These are phyloP conservation scores for Terrapene triunguis DNA, from an alignment of 2,113 vertebrate species.

Conservation along the genomic window DNA sequence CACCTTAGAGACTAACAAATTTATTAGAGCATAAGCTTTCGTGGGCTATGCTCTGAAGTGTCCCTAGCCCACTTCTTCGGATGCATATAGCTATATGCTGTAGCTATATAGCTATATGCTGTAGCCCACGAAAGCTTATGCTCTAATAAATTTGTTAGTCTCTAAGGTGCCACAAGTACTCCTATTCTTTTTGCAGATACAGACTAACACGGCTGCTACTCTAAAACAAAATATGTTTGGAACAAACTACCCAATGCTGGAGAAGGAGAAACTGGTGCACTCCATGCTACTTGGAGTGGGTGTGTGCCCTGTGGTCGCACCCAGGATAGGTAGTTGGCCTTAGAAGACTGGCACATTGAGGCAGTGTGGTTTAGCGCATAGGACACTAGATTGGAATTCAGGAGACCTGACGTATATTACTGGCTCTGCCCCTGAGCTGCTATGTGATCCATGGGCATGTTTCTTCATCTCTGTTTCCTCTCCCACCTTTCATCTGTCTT, in stretches of 20 bases:
- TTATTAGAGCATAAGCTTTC: no score
- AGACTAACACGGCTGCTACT: no score
- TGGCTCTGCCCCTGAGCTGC: background rate
- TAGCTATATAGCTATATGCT: no score
- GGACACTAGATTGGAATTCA: rapidly evolving
- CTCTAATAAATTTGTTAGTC: no score
- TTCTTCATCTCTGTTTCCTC: background rate
- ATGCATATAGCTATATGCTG: no score
- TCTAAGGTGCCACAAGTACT: no score
- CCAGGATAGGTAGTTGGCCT: no score
- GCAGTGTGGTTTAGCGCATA: background rate
- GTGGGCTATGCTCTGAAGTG: no score
- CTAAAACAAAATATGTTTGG: background rate
- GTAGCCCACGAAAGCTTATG: no score
- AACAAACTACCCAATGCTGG: background rate
- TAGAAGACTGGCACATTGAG: background rate
- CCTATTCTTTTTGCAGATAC: no score
- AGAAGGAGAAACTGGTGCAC: background rate
- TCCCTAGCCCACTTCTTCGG: no score
- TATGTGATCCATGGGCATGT: background rate
- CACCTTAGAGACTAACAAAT: no score
- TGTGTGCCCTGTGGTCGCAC: background rate
- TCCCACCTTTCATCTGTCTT: background rate
- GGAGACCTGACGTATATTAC: background rate
- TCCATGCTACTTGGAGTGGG: background rate